A percentile compares a stretch with the other conserved stretches of the same genome.
Evolutionary conservation across 1,140 invertebrate species (phyloP).

Genomic region (Drosophila takahashii): DNA sequence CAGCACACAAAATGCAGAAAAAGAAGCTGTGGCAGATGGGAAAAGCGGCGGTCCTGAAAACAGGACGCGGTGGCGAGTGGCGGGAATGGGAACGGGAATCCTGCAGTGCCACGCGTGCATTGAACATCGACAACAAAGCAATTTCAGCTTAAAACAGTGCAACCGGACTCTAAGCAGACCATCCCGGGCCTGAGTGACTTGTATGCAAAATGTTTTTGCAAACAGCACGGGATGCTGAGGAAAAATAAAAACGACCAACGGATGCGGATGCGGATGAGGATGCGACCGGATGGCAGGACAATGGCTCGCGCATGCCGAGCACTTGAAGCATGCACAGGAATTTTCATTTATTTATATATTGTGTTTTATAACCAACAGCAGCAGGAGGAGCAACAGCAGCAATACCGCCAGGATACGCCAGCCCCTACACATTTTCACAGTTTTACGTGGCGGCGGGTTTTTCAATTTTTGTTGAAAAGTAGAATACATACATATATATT

Average conservation of each 20-base stretch:
- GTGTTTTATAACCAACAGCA: slow-evolving; percentile 75
- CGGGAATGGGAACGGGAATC: slow-evolving; percentile 4
- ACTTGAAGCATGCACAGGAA: slow-evolving; percentile 82
- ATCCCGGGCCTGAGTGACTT: slow-evolving; percentile 73
- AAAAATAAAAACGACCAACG: slow-evolving; percentile 60
- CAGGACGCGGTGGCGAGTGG: slow-evolving; percentile 1
- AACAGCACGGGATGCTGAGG: slow-evolving; percentile 20
- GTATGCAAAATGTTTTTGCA: slow-evolving; percentile 79
- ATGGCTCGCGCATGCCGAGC: slow-evolving; percentile 79
- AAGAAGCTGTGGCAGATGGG: not conserved
- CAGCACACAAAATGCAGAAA: slow-evolving; percentile 33
- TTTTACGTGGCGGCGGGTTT: slow-evolving; percentile 62
- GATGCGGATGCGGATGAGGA: slow-evolving; percentile 57
- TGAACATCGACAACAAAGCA: slow-evolving; percentile 82
- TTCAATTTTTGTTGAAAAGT: slow-evolving; percentile 82
- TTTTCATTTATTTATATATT: slow-evolving; percentile 83
- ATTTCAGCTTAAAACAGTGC: slow-evolving; percentile 78
- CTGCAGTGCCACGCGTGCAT: slow-evolving; percentile 70
- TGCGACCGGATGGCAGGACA: slow-evolving; percentile 69
- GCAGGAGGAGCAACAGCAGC: slow-evolving; percentile 20
- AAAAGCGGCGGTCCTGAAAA: not conserved
- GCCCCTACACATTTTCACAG: slow-evolving; percentile 65
- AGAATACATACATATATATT: slow-evolving; percentile 42
- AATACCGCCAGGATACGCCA: slow-evolving; percentile 18
- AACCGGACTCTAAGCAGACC: slow-evolving; percentile 51